Conservation (phyloP, 2,888 invertebrate species). For the Oligia strigilis region DNA sequence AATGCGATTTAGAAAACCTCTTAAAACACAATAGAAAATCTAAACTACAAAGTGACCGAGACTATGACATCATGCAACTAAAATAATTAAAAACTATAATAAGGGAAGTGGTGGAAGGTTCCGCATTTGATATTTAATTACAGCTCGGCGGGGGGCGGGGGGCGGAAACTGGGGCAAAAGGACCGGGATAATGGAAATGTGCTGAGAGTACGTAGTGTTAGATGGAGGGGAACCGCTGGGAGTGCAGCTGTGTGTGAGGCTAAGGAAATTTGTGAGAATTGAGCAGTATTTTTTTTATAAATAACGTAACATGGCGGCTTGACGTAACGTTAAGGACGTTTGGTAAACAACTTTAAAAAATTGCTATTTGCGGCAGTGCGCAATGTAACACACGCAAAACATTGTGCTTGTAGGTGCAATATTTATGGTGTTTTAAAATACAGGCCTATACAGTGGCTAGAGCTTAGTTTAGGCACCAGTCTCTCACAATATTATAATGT, state of each 20-base stretch:
- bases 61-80: slow-evolving; percentile 16
- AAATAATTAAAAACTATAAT: slow-evolving; percentile 66
- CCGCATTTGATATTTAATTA: slow-evolving; percentile 67
- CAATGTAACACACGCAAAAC: too few relatives aligned
- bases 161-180: slow-evolving; percentile 38
- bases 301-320: not conserved
- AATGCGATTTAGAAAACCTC: not conserved
- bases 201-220: slow-evolving; percentile 35
- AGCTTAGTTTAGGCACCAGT: too few relatives aligned
- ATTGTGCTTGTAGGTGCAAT: too few relatives aligned
- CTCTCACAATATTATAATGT: too few relatives aligned
- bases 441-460: too few relatives aligned
- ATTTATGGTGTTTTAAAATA: too few relatives aligned
- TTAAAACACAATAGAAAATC: not conserved
- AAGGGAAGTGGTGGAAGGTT: slow-evolving; percentile 46
- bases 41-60: not conserved
- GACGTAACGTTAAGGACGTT: not conserved
- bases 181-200: slow-evolving; percentile 57
- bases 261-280: not conserved
- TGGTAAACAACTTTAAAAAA: not conserved
- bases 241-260: slow-evolving; percentile 4
- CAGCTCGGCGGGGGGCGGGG: slow-evolving; percentile 21
- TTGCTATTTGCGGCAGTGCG: not conserved
- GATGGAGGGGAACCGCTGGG: slow-evolving; percentile 7
- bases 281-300: not conserved